phyloP scores from a whole-genome alignment of 2,113 vertebrate genomes.

The Argyrosomus japonicus region DNA sequence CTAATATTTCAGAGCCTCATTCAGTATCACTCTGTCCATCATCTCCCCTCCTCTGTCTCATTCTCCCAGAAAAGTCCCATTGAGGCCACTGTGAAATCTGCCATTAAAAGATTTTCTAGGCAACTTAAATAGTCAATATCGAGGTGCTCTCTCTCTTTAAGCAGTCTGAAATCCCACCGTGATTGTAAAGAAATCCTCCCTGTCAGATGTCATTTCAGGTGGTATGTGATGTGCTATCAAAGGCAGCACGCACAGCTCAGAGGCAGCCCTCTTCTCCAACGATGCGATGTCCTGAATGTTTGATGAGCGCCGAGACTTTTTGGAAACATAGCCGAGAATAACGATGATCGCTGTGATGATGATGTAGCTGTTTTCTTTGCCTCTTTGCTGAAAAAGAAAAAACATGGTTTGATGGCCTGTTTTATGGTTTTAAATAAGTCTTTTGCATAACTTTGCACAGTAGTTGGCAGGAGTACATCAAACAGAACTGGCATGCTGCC shows the following conservation, averaged over 20 bases:
- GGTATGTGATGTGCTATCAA: slow-evolving; percentile 50
- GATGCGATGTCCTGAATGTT: slow-evolving; percentile 51
- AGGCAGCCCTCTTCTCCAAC: slow-evolving; percentile 31
- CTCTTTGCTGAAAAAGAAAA: neutral
- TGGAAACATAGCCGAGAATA: neutral
- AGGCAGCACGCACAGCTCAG: slow-evolving; percentile 35
- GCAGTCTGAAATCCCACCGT: slow-evolving; percentile 34
- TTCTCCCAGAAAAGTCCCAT: neutral
- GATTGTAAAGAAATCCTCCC: slow-evolving; percentile 53
- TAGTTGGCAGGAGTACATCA: neutral
- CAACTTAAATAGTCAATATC: slow-evolving; percentile 36
- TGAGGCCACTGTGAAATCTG: slow-evolving; percentile 18
- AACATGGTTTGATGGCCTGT: slow-evolving; percentile 1
- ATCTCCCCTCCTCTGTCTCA: slow-evolving; percentile 4
- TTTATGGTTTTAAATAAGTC: slow-evolving; percentile 19
- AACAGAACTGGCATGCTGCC: slow-evolving; percentile 1
- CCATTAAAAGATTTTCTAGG: slow-evolving; percentile 39
- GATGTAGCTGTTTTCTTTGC: neutral
- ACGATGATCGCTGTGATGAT: slow-evolving; percentile 7
- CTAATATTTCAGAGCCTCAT: neutral
- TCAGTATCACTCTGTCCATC: neutral
- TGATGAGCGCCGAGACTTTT: slow-evolving; percentile 49
- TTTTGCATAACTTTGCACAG: slow-evolving; percentile 23
- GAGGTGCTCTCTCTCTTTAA: neutral
- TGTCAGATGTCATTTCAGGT: slow-evolving; percentile 57